phyloP scores from a whole-genome alignment of 2,113 vertebrate species.

The Menidia beryllina region DNA sequence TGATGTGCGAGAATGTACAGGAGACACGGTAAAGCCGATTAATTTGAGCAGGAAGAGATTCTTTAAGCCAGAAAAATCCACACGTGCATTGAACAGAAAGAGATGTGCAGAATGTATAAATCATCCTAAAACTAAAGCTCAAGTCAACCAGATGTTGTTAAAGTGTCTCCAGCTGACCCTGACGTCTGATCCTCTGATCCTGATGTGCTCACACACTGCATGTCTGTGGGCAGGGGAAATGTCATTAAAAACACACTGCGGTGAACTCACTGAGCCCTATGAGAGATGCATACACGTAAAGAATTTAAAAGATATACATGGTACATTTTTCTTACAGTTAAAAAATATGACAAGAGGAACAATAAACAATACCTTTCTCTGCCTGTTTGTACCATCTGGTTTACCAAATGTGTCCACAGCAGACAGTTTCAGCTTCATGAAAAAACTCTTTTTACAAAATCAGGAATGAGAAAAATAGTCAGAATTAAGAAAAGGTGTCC shows the following conservation, averaged over 20 bases:
- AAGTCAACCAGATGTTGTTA: neutral
- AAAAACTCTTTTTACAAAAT: too few relatives aligned
- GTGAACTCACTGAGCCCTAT: too few relatives aligned
- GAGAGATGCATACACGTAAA: too few relatives aligned
- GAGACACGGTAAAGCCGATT: neutral
- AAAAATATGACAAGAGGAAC: too few relatives aligned
- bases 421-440: too few relatives aligned
- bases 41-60: neutral
- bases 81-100: neutral
- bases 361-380: too few relatives aligned
- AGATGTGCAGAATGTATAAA: neutral
- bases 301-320: too few relatives aligned
- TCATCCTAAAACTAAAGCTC: neutral
- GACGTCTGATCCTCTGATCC: neutral
- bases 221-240: neutral
- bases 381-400: too few relatives aligned
- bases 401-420: too few relatives aligned
- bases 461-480: neutral
- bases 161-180: neutral
- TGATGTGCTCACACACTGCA: neutral
- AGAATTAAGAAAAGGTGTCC: neutral
- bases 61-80: slow-evolving; percentile 5
- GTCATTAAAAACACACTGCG: neutral
- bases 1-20: slow-evolving; percentile 20
- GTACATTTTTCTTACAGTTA: too few relatives aligned